Evolutionary conservation across 2,888 invertebrate genomes (phyloP).

Genomic region (Agrotis ipsilon): DNA sequence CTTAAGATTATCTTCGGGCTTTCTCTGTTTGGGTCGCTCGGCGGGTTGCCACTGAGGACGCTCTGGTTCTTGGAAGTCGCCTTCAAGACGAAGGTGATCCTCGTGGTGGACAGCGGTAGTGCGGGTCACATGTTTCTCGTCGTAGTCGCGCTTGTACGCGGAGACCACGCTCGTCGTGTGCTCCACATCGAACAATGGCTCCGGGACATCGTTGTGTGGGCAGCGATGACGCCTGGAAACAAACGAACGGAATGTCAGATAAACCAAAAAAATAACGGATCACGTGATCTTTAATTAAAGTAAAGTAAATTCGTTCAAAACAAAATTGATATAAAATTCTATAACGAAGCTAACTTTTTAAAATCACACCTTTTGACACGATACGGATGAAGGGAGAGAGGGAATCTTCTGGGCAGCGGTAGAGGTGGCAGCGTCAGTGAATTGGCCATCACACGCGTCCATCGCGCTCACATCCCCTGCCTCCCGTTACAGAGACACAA

Average conservation of each 20-base stretch:
- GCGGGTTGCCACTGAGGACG: conserved; percentile 89
- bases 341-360: not conserved
- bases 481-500: conserved; percentile 67
- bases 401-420: conserved; percentile 82
- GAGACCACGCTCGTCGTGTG: conserved; percentile 91
- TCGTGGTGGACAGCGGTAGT: conserved; percentile 92
- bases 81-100: conserved; percentile 94
- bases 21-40: conserved; percentile 91
- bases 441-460: conserved; percentile 87
- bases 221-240: conserved; percentile 95
- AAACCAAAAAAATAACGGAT: not conserved
- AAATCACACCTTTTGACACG: conserved; percentile 82
- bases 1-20: conserved; percentile 91
- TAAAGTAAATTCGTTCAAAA: not conserved
- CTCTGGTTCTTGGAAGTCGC: conserved; percentile 92
- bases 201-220: conserved; percentile 93
- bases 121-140: conserved; percentile 92
- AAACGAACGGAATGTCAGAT: conserved; percentile 16
- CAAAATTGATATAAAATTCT: not conserved
- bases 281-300: no score
- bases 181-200: conserved; percentile 91
- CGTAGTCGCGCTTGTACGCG: conserved; percentile 92
- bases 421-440: conserved; percentile 86
- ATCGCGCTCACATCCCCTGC: conserved; percentile 77
- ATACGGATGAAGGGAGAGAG: conserved; percentile 84